Conservation (phyloP, 2,888 invertebrate genomes). For the Sthenelais limicola region DNA sequence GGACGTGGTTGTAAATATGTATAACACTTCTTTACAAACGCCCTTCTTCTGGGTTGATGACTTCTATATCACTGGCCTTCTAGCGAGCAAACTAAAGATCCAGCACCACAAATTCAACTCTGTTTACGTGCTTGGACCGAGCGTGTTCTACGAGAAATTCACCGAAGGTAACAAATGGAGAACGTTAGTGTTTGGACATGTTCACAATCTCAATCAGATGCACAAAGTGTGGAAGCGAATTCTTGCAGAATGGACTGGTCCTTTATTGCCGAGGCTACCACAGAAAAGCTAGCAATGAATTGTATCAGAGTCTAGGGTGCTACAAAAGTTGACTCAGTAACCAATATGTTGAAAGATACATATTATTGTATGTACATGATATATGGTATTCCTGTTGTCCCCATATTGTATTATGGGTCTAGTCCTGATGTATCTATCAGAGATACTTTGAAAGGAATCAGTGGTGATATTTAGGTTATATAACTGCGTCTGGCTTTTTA, state of each 20-base stretch:
- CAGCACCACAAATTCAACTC: constrained; percentile 62
- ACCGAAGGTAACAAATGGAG: constrained; percentile 56
- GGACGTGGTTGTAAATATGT: constrained; percentile 77
- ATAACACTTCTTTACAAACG: constrained; percentile 77
- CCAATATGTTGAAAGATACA: neutral
- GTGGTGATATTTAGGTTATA: no score
- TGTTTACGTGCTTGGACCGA: constrained; percentile 63
- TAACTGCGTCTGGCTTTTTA: no score
- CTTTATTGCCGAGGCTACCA: no score
- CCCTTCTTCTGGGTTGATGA: constrained; percentile 94
- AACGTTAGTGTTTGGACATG: constrained; percentile 66
- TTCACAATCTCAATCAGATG: constrained; percentile 63
- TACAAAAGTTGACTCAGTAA: no score
- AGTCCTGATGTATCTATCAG: no score
- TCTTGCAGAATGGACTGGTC: constrained; percentile 39
- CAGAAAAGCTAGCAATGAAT: constrained; percentile 39
- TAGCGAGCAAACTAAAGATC: constrained; percentile 72
- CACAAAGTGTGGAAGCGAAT: constrained; percentile 59
- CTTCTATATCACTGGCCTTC: constrained; percentile 86
- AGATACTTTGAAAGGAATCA: no score
- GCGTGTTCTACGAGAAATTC: constrained; percentile 59
- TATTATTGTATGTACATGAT: neutral
- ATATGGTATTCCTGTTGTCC: neutral
- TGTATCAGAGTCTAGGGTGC: no score
- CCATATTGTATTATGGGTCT: neutral